These are phyloP conservation scores for Ophion costatus DNA, from an alignment of 2,888 invertebrate genomes.

Conservation along the genomic window DNA sequence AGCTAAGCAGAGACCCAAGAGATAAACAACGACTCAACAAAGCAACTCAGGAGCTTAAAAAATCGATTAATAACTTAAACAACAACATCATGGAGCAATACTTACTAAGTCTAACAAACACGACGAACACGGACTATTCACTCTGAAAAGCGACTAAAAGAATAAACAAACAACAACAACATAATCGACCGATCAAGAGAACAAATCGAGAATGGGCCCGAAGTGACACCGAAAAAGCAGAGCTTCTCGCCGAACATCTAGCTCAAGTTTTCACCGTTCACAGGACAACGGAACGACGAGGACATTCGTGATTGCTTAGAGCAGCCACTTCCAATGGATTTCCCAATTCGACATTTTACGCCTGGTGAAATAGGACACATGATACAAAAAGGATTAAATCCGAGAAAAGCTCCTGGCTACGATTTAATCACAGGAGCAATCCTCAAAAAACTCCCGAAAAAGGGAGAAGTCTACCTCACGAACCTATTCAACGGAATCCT, in stretches of 20 bases:
- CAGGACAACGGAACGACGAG: slow-evolving; percentile 22
- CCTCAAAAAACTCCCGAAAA: no score
- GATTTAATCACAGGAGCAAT: no score
- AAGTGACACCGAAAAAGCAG: slow-evolving; percentile 57
- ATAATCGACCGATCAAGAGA: slow-evolving; percentile 52
- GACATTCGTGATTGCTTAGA: slow-evolving; percentile 29
- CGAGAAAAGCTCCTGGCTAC: no score
- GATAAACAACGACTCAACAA: no score
- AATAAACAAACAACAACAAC: slow-evolving; percentile 47
- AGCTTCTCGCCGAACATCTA: slow-evolving; percentile 63
- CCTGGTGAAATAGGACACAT: no score
- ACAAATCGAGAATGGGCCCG: slow-evolving; percentile 50
- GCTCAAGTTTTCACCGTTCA: slow-evolving; percentile 49
- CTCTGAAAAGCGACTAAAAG: slow-evolving; percentile 59
- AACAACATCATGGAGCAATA: slow-evolving; percentile 39
- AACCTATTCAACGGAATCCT: no score
- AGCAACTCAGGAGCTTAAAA: slow-evolving; percentile 63
- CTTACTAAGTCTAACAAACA: slow-evolving; percentile 29
- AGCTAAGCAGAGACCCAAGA: slow-evolving; percentile 50
- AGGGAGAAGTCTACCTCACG: no score
- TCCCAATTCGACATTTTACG: no score
- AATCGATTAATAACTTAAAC: no score
- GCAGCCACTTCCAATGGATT: background rate
- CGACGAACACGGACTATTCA: no score
- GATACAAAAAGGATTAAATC: no score